Base-by-base conservation (phyloP, 53 echinoderm and acorn worm species). In the Temnopleurus reevesii region DNA sequence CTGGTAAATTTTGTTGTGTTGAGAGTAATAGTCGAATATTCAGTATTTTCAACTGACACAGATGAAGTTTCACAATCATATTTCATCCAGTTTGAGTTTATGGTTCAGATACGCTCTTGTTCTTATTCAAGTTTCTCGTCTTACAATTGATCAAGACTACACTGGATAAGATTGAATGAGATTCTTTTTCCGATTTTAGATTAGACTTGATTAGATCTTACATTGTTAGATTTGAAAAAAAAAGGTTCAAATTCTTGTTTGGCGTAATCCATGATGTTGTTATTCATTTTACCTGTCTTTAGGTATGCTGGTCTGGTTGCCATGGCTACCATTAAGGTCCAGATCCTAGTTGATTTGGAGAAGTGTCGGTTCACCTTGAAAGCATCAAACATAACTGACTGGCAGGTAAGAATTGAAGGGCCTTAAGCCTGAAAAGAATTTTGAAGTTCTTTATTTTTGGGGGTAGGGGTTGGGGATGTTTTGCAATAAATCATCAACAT, bases 331-430 rank as follows among this genome's bases (percentile, higher is more conserved):
- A 59, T 85, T 44, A 85, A 59, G 85, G 59, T 85, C 5, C 61
- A 85, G 28, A 44, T 38, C 61, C 28, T 59, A 46, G 8, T 44
- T 15, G 85, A 85, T 26, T 9, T 85, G 46, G 85, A 85, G 44
- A 85, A 60, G 25, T 85, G 85, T 58, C 85, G 85, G 12, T 60
- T 59, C 59, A 85, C 93, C 30, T 77, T 92, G 90, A 92, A 92
- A 49, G 71, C 91, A 36, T 43, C 90, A n/a, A 80, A 53, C 35
- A 77, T 95, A 15, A 76, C 84, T 5, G 95, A 92, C 38, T 95
- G 93, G 93, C 86, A 95, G 95, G 95, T 91, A 34, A 63, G 93
- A 66, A 18, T 13, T 28, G 3, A n/a, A n/a, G n/a, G n/a, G n/a
- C n/a, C n/a, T n/a, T n/a, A n/a, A n/a, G n/a, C n/a, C n/a, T n/a